Evolutionary conservation across 2,888 invertebrate species (phyloP), one percentile per base, ranked within the genome.

Genomic region (Aleiodes testaceus): DNA sequence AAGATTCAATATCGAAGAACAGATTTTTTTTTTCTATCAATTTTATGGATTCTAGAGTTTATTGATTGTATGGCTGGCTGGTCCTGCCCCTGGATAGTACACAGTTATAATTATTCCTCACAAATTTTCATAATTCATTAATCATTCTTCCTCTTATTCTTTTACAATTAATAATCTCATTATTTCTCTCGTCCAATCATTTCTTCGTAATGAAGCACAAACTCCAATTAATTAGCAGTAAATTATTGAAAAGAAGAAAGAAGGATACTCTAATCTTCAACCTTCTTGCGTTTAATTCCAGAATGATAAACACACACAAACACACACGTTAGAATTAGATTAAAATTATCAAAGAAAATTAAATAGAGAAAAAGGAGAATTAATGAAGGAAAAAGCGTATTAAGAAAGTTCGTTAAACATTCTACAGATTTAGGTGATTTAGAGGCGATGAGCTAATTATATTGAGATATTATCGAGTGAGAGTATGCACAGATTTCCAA

Each of bases 161-260:
- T 49, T 49, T 49, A 16, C 11, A 22, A 22, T 45, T 49, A 45
- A 22, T 22, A 44, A 22, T 66, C 2, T 26, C 50, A 52, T 49
- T 47, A 42, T 16, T 18, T 16, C 59, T 68, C 55, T 55, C 22
- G 65, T 70, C 69, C 65, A 65, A 55, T 65, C 44, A 70, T 55
- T 55, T 65, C 18, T 47, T 65, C 70, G 14, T 63, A 50, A 22
- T 42, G 59, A 59, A 61, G 70, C 70, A 66, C 61, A 61, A 65
- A 36, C n/a, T 66, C 26, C 64, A 45, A 26, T n/a, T 47, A n/a
- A 44, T 52, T 64, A 14, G 18, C 42, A 59, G 52, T 65, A 20
- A 36, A 36, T 36, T 36, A 6, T 6, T 36, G 26, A 36, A 36
- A 36, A 14, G 36, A 42, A 36, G 18, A 36, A 36, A 36, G 9